phyloP scores from a whole-genome alignment of 2,113 vertebrate species.

The Rissa tridactyla region DNA sequence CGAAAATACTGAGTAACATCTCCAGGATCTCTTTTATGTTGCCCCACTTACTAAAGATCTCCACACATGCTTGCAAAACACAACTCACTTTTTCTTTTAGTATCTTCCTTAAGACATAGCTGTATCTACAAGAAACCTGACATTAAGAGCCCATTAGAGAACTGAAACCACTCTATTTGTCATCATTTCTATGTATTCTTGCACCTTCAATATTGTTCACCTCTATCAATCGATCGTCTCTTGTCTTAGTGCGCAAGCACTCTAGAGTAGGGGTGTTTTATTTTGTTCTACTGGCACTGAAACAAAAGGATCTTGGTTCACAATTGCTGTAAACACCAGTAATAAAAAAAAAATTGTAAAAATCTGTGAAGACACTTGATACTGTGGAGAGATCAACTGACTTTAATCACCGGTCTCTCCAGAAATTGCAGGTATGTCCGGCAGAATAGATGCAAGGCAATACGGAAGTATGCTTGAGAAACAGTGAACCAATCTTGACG shows the following conservation, averaged over 20 bases:
- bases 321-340: not conserved
- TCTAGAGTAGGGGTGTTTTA: not conserved
- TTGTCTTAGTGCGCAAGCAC: not conserved
- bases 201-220: not conserved
- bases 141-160: not conserved
- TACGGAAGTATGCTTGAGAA: not conserved
- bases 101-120: not conserved
- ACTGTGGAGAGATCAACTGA: not conserved
- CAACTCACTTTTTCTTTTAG: not conserved
- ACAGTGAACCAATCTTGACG: not conserved
- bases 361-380: not conserved
- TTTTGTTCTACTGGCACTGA: not conserved
- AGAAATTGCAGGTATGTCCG: not conserved
- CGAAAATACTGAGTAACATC: not conserved
- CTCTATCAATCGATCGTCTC: too few relatives aligned
- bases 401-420: not conserved
- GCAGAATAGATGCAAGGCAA: not conserved
- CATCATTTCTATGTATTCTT: not conserved
- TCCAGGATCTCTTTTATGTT: not conserved
- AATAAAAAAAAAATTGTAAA: not conserved
- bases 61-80: not conserved
- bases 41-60: not conserved
- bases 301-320: not conserved
- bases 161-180: not conserved
- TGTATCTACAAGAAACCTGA: not conserved